Evolutionary conservation across 35 echinoderm and acorn worm genomes (phyloP), one percentile per base, ranked within the genome.

Genomic region (Ophiothrix spiculata): DNA sequence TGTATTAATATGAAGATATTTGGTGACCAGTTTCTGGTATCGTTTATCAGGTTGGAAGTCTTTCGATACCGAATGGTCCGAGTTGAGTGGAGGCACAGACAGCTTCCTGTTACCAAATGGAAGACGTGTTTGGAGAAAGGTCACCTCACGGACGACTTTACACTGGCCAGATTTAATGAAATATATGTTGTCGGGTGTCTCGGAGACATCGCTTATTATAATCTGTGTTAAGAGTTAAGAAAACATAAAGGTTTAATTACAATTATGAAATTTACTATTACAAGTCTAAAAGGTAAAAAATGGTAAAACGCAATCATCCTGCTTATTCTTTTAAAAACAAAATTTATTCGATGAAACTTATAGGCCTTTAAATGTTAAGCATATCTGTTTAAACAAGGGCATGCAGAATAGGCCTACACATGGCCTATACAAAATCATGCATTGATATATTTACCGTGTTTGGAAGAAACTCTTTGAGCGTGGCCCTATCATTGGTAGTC

Each of bases 151-250:
- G 1, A 94, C 86, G 1, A 99, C 78, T 83, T 99, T 99, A 38
- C 93, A 94, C 36, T 91, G 74, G 0, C 96, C 96, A 35, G 92
- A 86, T 40, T 91, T 91, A 56, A 99, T 91, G 89, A 99, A 91
- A 54, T 99, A 94, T 37, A 99, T 87, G 39, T 99, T 38, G n/a
- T 99, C 96, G 0, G 89, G 91, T 33, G 86, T 31, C 6, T 92
- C 49, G 0, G 73, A 32, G 36, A 85, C 35, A 39, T 99, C 80
- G 35, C 96, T 93, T 4, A 99, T 74, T 56, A 99, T 94, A 15
- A 94, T 41, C 96, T 99, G 84, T 19, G 1, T n/a, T 41, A 79
- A 79, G 1, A 38, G 34, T 15, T 37, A 80, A 80, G n/a, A n/a
- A n/a, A n/a, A n/a, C n/a, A n/a, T n/a, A n/a, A n/a, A n/a, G n/a